Evolutionary conservation across 2,113 vertebrate species (phyloP), one percentile per base, ranked within the genome.

Genomic region (Engystomops pustulosus): DNA sequence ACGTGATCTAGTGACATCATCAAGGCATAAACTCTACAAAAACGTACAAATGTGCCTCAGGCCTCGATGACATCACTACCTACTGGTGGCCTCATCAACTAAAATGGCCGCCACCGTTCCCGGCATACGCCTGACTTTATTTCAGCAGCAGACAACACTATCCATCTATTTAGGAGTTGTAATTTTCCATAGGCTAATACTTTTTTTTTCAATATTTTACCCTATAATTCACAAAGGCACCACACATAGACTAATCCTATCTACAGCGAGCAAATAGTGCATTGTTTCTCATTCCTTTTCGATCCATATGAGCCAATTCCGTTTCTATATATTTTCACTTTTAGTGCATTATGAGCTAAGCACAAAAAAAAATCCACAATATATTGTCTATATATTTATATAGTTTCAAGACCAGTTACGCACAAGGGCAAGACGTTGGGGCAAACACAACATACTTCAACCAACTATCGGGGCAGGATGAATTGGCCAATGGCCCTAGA

Each of bases 241-340:
- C 55, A 32, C 41, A 67, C 53, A 60, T 74, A 69, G 38, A 65
- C 41, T 41, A 34, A 38, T 25, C 23, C 58, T 77, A 84, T 68
- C 53, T 51, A 77, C 60, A 69, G 70, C 53, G 32, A 76, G 38
- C 58, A 78, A 69, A 84, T 84, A 84, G 82, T 84, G 82, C 82
- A 84, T 77, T 78, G 23, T 53, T 68, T 78, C 53, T 45, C 10
- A 36, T 76, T 76, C 58, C 81, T 76, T 83, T 67, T 76, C n/a
- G 47, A 51, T 84, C 81, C 72, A 34, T 36, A 62, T 34, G 72
- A 84, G 82, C 65, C 68, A 72, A 60, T 25, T 25, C 20, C 3
- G 23, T 41, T 53, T 41, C 49, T 34, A 49, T 51, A 69, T 49
- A 80, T 15, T 68, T 81, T n/a, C 23, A 67, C 20, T 70, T 81